Evolutionary conservation across 2,113 vertebrate species (phyloP).

Genomic region (Ciconia boyciana): DNA sequence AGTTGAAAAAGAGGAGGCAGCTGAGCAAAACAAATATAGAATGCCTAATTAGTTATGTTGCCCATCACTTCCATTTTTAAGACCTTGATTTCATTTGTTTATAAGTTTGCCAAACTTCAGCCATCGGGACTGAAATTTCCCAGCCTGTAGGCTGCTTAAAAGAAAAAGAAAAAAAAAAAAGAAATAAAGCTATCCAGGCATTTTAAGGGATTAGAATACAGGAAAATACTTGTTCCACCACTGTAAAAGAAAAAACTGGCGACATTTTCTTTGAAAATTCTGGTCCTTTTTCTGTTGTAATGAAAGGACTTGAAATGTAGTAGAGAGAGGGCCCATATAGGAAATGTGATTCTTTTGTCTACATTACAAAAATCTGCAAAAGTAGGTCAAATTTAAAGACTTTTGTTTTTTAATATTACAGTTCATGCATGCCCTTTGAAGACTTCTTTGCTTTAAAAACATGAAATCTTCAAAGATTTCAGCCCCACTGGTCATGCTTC

Average conservation of each 20-base stretch:
- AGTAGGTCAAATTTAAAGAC: neutral
- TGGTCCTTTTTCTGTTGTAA: neutral
- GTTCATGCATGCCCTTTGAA: neutral
- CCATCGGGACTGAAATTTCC: slow-evolving; percentile 47
- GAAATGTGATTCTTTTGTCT: neutral
- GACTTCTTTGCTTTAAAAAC: neutral
- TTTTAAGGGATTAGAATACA: neutral
- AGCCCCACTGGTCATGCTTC: neutral
- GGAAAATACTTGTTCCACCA: neutral
- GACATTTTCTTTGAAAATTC: neutral
- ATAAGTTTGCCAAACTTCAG: slow-evolving; percentile 40
- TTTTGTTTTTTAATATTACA: neutral
- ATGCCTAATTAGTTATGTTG: neutral
- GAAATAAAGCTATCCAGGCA: neutral
- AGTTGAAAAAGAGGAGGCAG: neutral
- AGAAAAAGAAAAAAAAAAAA: neutral
- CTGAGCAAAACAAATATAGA: slow-evolving; percentile 35
- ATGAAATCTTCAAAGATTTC: neutral
- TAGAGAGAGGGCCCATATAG: rapidly evolving
- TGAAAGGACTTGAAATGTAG: neutral
- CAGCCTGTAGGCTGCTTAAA: neutral
- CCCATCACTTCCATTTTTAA: slow-evolving; percentile 38
- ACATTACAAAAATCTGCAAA: neutral
- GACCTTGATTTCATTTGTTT: slow-evolving; percentile 4
- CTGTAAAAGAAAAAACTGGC: neutral